Evolutionary conservation across 2,888 invertebrate genomes (phyloP), one percentile per base, ranked within the genome.

Genomic region (Lapara coniferarum): DNA sequence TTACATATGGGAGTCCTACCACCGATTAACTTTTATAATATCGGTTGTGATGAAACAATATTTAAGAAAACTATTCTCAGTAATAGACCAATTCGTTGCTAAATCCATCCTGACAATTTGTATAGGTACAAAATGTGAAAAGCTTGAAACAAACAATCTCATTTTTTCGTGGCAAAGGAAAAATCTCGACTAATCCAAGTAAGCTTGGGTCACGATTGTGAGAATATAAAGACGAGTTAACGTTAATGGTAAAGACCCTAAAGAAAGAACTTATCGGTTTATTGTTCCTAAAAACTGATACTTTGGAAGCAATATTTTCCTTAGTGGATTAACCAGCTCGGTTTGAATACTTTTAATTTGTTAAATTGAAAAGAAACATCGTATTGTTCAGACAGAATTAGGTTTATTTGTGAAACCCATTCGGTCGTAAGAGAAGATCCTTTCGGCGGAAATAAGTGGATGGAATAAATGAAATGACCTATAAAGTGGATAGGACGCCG

Each of bases 331-430:
- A 84, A 79, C 75, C 75, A 75, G 75, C 75, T 78, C 74, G 75
- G 75, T 77, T 77, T 78, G 82, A 77, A 77, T 77, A 78, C 84
- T 89, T 88, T 55, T 89, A 91, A 91, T 92, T 90, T 91, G 89
- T 89, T 89, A 91, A 92, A 92, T 92, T 91, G 92, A 89, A 92
- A 92, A 90, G 91, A 91, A 91, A 90, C 90, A 89, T 89, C 85
- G 88, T 84, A 89, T 89, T 90, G 88, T 89, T 88, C 86, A 78
- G 85, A 85, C 85, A 82, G 85, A 88, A 91, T 91, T 91, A 91
- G 88, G 91, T 90, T 89, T 91, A 90, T 91, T 91, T 89, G 87
- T 85, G 88, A 85, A 88, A 89, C 87, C 85, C 89, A 88, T 85
- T 88, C 87, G 88, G 82, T 90, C 90, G 91, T 91, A 89, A 90